Evolutionary conservation across 2,888 invertebrate species (phyloP).

Genomic region (Ernsta delagoae): DNA sequence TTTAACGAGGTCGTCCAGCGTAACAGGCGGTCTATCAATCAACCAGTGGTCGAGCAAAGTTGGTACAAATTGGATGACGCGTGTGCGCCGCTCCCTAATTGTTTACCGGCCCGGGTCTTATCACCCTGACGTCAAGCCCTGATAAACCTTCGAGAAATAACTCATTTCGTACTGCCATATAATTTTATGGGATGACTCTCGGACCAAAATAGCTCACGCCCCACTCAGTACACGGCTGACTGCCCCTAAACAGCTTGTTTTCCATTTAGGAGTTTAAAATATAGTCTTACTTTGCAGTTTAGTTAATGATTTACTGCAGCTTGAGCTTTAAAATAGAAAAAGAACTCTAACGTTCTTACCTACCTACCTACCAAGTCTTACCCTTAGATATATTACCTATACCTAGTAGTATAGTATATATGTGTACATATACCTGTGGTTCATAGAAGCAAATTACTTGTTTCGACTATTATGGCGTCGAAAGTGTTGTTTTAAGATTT

Average conservation of each 20-base stretch:
- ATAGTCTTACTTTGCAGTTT: too few species aligned
- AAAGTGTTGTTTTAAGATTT: conserved; percentile 2
- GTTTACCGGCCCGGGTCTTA: conserved; percentile 52
- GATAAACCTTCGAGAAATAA: conserved; percentile 49
- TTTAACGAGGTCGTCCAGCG: conserved; percentile 66
- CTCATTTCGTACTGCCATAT: conserved; percentile 11
- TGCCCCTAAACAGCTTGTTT: background rate
- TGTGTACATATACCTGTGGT: too few species aligned
- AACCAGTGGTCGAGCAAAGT: conserved; percentile 53
- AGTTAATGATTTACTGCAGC: too few species aligned
- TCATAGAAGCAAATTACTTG: too few species aligned
- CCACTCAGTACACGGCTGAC: background rate
- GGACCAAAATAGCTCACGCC: background rate
- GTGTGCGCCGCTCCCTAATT: conserved; percentile 69
- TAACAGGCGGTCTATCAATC: conserved; percentile 79
- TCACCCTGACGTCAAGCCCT: conserved; percentile 65
- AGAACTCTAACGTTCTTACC: too few species aligned
- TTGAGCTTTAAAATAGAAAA: too few species aligned
- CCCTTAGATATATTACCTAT: too few species aligned
- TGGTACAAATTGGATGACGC: conserved; percentile 69
- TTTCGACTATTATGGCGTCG: too few species aligned
- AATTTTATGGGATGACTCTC: background rate
- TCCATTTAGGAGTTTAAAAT: background rate
- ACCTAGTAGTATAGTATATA: too few species aligned
- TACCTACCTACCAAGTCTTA: too few species aligned